These are phyloP conservation scores for Agonopterix alstromeriana DNA, from an alignment of 2,888 invertebrate genomes.

Conservation along the genomic window DNA sequence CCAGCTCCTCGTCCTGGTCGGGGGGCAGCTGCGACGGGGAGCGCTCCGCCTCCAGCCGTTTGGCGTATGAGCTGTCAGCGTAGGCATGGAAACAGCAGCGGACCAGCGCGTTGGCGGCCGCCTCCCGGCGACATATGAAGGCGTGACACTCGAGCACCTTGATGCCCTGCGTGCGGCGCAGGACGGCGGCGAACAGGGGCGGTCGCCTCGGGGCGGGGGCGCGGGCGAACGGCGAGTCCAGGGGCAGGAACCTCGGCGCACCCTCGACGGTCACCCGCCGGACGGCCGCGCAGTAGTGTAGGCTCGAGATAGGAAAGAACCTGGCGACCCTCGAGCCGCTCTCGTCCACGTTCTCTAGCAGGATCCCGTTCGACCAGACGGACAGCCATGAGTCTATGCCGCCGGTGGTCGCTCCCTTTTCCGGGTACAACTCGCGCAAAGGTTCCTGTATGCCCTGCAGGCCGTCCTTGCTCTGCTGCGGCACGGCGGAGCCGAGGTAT, in stretches of 20 bases:
- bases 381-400: slow-evolving; percentile 98
- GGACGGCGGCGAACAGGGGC: slow-evolving; percentile 96
- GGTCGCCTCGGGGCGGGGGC: slow-evolving; percentile 96
- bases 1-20: slow-evolving; percentile 83
- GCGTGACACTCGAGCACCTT: slow-evolving; percentile 99
- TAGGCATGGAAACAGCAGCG: slow-evolving; percentile 98
- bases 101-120: slow-evolving; percentile 98
- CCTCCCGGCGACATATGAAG: slow-evolving; percentile 97
- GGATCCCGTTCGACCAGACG: slow-evolving; percentile 97
- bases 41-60: slow-evolving; percentile 83
- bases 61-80: slow-evolving; percentile 95
- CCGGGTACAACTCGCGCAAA: slow-evolving; percentile 95
- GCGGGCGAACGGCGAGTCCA: slow-evolving; percentile 97
- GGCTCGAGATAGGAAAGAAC: slow-evolving; percentile 96
- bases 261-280: slow-evolving; percentile 87
- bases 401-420: slow-evolving; percentile 91
- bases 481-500: slow-evolving; percentile 97
- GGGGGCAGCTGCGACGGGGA: slow-evolving; percentile 54
- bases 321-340: slow-evolving; percentile 94
- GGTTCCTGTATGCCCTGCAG: slow-evolving; percentile 98
- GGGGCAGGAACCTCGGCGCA: slow-evolving; percentile 92
- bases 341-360: slow-evolving; percentile 97
- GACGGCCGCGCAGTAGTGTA: slow-evolving; percentile 97
- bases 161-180: slow-evolving; percentile 96
- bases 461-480: slow-evolving; percentile 98